Evolutionary conservation across 2,113 vertebrate genomes (phyloP), one percentile per base, ranked within the genome.

Genomic region (Lonchura striata): DNA sequence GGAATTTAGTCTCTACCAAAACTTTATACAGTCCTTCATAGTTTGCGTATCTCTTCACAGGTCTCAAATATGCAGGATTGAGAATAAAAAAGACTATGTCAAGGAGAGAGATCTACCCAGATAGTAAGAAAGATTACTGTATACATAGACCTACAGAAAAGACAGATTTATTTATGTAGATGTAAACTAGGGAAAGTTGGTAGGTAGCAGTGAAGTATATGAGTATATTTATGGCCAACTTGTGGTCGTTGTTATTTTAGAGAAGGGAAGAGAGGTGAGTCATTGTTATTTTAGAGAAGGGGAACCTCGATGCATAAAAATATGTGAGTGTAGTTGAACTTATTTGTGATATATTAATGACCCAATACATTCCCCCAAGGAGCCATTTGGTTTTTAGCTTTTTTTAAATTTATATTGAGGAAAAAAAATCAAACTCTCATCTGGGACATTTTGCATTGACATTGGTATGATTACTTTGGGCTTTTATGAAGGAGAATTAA

Each of bases 371-470:
- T 54, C 14, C 84, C 15, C 70, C 33, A 41, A 44, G 31, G 47
- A 70, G 10, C 21, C 47, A 70, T 75, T 86, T 66, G 15, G 3
- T 3, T 95, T 93, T 93, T 86, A 92, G 47, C 42, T 88, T 91
- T 94, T 86, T 47, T 56, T 56, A n/a, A n/a, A 86, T 86, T 91
- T 92, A 52, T 93, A 81, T 74, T 77, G 76, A 93, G 68, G 71
- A 89, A 87, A 91, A 87, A 91, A 82, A 95, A 85, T 89, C 91
- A 91, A 77, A 95, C 47, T 82, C 69, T 88, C 64, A 82, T 70
- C 47, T 57, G 75, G 60, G 75, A 60, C 19, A 66, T 89, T 89
- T 74, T 93, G 77, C 80, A 68, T 68, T 83, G 82, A 77, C 79
- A 93, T 82, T 35, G 20, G 13, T 90, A 70, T 70, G 82, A 90